Conservation (phyloP, 2,113 vertebrate species). For the Herpetotheres cachinnans region DNA sequence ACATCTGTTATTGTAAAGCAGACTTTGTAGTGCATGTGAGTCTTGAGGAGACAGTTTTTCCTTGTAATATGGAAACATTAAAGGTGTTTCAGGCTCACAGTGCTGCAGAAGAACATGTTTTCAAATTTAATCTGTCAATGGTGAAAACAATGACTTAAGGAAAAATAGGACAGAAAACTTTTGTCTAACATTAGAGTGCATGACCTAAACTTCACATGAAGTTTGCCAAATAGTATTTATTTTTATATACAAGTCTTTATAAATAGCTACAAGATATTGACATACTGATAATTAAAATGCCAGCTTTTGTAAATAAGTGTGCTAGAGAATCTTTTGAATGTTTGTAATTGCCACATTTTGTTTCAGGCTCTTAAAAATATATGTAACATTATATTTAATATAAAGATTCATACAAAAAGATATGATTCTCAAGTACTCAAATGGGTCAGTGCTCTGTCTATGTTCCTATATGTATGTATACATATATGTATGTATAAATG, state of each 20-base stretch:
- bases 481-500: background rate
- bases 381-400: background rate
- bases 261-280: background rate
- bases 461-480: background rate
- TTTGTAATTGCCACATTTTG: slow-evolving; percentile 5
- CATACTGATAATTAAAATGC: background rate
- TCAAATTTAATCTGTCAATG: background rate
- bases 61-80: background rate
- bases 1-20: background rate
- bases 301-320: background rate
- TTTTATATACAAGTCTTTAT: background rate
- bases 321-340: background rate
- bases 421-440: background rate
- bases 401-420: background rate
- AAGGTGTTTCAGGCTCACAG: background rate
- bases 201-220: background rate
- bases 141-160: background rate
- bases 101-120: background rate
- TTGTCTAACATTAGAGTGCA: background rate
- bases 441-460: background rate
- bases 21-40: background rate
- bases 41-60: background rate
- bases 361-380: background rate
- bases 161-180: background rate
- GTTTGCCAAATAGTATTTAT: background rate